Conservation (phyloP, 2,113 vertebrate genomes). For the Xiphias gladius region DNA sequence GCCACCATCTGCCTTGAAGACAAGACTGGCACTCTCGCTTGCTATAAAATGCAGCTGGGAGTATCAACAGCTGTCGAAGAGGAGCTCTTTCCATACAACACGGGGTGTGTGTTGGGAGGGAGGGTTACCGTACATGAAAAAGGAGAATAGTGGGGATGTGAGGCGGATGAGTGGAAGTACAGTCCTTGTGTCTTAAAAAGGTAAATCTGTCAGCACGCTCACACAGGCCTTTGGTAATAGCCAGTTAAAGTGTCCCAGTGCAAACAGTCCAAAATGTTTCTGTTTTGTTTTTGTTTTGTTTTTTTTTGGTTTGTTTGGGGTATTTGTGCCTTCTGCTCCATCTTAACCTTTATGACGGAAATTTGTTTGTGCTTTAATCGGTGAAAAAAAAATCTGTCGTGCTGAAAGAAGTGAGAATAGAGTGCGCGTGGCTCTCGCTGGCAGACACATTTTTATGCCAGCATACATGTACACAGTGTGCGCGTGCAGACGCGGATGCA, state of each 20-base stretch:
- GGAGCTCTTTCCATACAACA: slow-evolving; percentile 64
- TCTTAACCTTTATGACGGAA: slow-evolving; percentile 27
- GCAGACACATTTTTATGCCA: slow-evolving; percentile 20
- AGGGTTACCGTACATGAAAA: slow-evolving; percentile 40
- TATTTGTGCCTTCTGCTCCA: slow-evolving; percentile 29
- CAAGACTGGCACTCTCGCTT: slow-evolving; percentile 72
- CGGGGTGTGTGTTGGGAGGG: slow-evolving; percentile 16
- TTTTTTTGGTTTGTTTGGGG: slow-evolving; percentile 4
- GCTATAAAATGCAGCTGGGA: slow-evolving; percentile 73
- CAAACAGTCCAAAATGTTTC: slow-evolving; percentile 2
- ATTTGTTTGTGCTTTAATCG: slow-evolving; percentile 9
- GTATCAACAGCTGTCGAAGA: slow-evolving; percentile 77
- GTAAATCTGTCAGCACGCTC: slow-evolving; percentile 74
- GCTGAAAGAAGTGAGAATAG: slow-evolving; percentile 30
- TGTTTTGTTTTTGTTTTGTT: slow-evolving; percentile 24
- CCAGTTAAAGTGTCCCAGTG: slow-evolving; percentile 49
- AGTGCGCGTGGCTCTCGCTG: not conserved
- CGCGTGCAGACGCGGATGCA: slow-evolving; percentile 13
- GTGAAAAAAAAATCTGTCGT: slow-evolving; percentile 7
- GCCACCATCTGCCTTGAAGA: slow-evolving; percentile 78
- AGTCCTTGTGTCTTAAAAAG: slow-evolving; percentile 62
- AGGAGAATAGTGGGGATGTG: slow-evolving; percentile 50
- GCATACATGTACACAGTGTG: slow-evolving; percentile 29
- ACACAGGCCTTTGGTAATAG: slow-evolving; percentile 52
- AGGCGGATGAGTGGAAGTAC: slow-evolving; percentile 46